Base-by-base conservation (phyloP, 2,888 invertebrate species). In the Galeopsomyia nigrocyanea region DNA sequence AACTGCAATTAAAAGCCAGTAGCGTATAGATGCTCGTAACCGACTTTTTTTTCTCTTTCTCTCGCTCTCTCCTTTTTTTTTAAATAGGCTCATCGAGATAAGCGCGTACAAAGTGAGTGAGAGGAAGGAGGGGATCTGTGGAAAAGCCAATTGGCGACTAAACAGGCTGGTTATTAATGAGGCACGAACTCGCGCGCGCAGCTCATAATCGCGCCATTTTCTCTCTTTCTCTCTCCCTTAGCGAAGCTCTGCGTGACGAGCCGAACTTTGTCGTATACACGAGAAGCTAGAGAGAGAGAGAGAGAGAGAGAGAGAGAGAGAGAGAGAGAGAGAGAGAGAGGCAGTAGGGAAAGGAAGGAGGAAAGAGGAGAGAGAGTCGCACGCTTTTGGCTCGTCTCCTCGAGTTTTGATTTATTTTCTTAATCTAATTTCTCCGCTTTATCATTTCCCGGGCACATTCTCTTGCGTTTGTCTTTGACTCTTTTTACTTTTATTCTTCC, bases 351-450 rank as follows among this genome's bases (percentile, higher is more conserved):
- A 31, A 31, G 31, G 31, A 31, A 31, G 7, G 31, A 31, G 7
- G 7, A 7, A 31, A 31, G 31, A 13, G 13, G 39, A 10, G 39
- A 39, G 10, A 39, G 39, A 39, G 39, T 39, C 39, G 39, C 39
- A 39, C 39, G 39, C 7, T 39, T 39, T 39, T 39, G 39, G 39
- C 39, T 39, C 39, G 39, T 39, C 39, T 39, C 57, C 63, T 63
- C 49, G 31, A 51, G 46, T 64, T 72, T 72, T 72, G 68, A 68
- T 72, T 72, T 68, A 72, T 72, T 63, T 49, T 64, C 72, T 68
- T 72, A 72, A 72, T 68, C 72, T 68, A 72, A 72, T 72, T 72
- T 68, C 63, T 50, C 19, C 31, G 58, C 46, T 57, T 63, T 67
- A 67, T 66, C 66, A 56, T 71, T 65, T 60, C 55, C 10, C 55